Conservation (phyloP, 2,888 invertebrate species). For the Chrysolina haemoptera region DNA sequence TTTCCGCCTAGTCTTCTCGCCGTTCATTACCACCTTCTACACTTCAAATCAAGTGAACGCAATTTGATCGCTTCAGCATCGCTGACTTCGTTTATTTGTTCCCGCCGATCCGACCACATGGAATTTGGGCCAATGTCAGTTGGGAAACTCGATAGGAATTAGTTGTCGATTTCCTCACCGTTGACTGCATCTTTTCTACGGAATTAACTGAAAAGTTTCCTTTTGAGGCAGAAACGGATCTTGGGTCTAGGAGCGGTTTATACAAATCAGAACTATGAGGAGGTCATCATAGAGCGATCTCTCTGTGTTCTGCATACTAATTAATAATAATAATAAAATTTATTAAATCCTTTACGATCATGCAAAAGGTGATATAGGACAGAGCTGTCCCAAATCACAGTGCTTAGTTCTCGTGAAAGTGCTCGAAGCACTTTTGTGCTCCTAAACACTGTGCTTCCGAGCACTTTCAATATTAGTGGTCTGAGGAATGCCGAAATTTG, state of each 20-base stretch:
- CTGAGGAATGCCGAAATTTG: too few species aligned
- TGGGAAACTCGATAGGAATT: conserved; percentile 10
- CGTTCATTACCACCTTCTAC: conserved; percentile 7
- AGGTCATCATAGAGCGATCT: too few species aligned
- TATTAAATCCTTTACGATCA: too few species aligned
- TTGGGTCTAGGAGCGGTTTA: background rate
- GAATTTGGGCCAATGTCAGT: conserved; percentile 19
- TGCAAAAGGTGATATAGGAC: too few species aligned
- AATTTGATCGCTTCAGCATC: conserved; percentile 14
- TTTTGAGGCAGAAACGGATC: background rate
- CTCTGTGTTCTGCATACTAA: too few species aligned
- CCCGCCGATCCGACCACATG: background rate
- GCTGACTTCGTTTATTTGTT: conserved; percentile 15
- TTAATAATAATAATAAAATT: too few species aligned
- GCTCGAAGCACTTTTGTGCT: too few species aligned
- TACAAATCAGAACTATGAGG: too few species aligned
- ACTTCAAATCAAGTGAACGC: conserved; percentile 1
- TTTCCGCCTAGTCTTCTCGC: background rate
- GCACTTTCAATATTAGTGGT: too few species aligned
- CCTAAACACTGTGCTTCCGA: too few species aligned
- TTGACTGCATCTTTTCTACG: conserved; percentile 2
- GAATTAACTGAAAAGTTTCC: background rate
- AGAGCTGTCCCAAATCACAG: too few species aligned
- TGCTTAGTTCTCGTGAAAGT: too few species aligned
- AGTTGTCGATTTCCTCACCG: conserved; percentile 4